A percentile compares a stretch with the other conserved stretches of the same genome.
These are phyloP conservation scores for Teleopsis dalmanni DNA, from an alignment of 1,140 invertebrate genomes.

Conservation along the genomic window DNA sequence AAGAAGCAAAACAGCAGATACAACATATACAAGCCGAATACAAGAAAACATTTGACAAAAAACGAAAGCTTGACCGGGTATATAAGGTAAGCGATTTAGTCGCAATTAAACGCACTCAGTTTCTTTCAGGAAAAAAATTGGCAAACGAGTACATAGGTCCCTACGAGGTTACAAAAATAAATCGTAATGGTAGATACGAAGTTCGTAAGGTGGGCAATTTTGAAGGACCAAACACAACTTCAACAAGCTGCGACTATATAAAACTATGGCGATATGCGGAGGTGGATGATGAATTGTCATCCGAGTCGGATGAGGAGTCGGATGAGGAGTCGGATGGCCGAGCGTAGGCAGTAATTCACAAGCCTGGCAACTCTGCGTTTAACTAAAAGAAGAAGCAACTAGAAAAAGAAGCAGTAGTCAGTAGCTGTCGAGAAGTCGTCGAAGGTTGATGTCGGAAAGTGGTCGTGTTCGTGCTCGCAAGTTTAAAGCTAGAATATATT, in stretches of 20 bases:
- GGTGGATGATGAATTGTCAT: neutral
- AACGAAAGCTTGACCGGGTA: neutral
- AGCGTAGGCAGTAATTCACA: too few relatives aligned
- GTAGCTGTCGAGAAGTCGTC: too few relatives aligned
- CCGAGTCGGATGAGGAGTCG: neutral
- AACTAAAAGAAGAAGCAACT: too few relatives aligned
- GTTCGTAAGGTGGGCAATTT: neutral
- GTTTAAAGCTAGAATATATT: too few relatives aligned
- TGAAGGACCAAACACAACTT: conserved; percentile 5
- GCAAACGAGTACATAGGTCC: neutral
- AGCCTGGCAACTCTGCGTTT: too few relatives aligned
- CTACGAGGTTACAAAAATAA: neutral
- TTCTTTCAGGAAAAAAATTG: neutral
- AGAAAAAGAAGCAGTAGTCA: too few relatives aligned
- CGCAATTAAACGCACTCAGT: neutral
- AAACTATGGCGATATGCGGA: neutral
- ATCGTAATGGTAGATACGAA: neutral
- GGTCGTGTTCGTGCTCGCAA: too few relatives aligned
- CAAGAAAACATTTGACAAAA: neutral
- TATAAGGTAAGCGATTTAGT: neutral
- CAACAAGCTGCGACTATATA: neutral
- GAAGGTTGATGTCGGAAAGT: too few relatives aligned
- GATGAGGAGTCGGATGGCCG: too few relatives aligned
- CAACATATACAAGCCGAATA: neutral
- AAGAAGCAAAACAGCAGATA: neutral